These are phyloP conservation scores for Stichodactyla mertensii DNA, from an alignment of 64 coral and sea anemone genomes.

Conservation along the genomic window DNA sequence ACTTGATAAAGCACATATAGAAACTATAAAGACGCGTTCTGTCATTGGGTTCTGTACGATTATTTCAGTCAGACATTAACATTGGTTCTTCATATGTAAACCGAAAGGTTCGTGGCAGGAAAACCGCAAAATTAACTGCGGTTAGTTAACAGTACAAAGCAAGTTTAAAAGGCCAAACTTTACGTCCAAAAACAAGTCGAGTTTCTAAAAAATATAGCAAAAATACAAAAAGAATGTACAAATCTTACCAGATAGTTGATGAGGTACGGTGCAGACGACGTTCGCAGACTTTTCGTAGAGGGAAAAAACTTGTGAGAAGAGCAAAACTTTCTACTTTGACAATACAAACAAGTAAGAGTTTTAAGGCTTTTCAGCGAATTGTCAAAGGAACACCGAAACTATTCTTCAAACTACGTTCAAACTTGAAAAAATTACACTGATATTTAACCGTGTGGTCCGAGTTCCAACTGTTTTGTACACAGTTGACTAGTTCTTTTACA, in stretches of 20 bases:
- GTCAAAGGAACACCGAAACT: not conserved
- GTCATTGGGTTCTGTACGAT: too few relatives aligned
- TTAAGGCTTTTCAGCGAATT: not conserved
- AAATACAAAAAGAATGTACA: not conserved
- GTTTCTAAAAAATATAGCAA: not conserved
- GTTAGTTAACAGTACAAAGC: not conserved
- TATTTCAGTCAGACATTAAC: not conserved
- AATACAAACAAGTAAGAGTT: not conserved
- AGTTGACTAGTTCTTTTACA: not conserved
- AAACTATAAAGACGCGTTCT: not conserved
- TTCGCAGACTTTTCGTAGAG: not conserved
- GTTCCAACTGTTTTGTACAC: constrained; percentile 3
- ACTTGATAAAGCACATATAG: not conserved
- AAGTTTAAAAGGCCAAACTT: not conserved
- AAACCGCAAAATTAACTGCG: not conserved
- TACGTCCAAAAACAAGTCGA: not conserved
- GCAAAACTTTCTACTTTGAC: not conserved
- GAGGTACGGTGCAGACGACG: not conserved
- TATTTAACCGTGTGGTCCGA: not conserved
- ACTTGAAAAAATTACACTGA: not conserved
- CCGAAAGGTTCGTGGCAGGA: not conserved
- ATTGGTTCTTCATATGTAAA: not conserved
- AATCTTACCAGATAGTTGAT: not conserved
- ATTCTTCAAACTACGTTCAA: not conserved
- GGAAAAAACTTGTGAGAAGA: not conserved